phyloP scores from a whole-genome alignment of 2,797 vertebrate species.

The Octomys mimax region DNA sequence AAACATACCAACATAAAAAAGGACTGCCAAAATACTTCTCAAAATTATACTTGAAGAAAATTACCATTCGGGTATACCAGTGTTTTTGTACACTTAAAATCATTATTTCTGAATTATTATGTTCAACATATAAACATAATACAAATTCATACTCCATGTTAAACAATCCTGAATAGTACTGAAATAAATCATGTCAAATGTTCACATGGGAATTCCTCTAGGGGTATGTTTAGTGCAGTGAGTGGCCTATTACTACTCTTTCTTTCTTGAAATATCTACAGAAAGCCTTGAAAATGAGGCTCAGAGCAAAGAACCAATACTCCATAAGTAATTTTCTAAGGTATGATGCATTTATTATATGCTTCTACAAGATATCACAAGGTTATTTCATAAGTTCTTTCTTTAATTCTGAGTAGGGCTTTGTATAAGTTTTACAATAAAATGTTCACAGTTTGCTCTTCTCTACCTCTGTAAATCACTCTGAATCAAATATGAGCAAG shows the following conservation, averaged over 20 bases:
- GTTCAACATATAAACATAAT: not conserved
- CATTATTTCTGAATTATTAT: constrained; percentile 28
- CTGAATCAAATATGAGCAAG: not conserved
- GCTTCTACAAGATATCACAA: not conserved
- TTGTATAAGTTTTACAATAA: not conserved
- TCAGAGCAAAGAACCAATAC: not conserved
- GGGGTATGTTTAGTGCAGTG: not conserved
- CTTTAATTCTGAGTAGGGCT: not conserved
- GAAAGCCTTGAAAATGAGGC: not conserved
- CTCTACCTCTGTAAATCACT: not conserved
- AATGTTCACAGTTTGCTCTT: not conserved
- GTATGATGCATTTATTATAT: not conserved
- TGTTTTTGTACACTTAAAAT: not conserved
- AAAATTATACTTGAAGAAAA: constrained; percentile 34
- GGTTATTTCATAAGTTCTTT: not conserved
- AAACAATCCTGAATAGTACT: not conserved
- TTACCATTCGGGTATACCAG: not conserved
- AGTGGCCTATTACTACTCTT: not conserved
- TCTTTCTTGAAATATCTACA: not conserved
- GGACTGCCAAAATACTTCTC: not conserved
- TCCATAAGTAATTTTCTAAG: not conserved
- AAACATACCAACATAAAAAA: not conserved
- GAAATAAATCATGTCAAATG: not conserved
- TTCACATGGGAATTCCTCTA: not conserved
- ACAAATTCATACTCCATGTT: not conserved